phyloP scores from a whole-genome alignment of 2,113 vertebrate species.

The Oceanites oceanicus region DNA sequence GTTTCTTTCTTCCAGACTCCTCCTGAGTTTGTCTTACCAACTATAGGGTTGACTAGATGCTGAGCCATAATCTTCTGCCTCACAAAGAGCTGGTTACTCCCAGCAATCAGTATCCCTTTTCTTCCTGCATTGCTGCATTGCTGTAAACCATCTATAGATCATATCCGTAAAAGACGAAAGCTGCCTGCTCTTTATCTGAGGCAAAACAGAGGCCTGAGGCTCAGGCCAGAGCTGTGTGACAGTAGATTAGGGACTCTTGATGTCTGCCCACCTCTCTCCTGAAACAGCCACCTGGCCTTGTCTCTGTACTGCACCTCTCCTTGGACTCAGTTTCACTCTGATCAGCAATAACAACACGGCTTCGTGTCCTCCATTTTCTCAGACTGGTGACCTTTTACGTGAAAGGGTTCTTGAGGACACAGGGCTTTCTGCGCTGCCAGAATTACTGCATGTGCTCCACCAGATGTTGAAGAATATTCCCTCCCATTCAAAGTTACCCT shows the following conservation, averaged over 20 bases:
- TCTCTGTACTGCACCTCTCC: not conserved
- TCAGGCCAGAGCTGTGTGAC: not conserved
- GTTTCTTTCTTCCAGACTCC: not conserved
- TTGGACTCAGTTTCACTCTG: not conserved
- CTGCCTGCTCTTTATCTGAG: not conserved
- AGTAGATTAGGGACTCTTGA: not conserved
- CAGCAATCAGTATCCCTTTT: not conserved
- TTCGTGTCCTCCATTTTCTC: not conserved
- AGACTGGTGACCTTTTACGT: not conserved
- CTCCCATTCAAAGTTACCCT: not conserved
- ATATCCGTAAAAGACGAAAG: not conserved
- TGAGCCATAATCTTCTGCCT: not conserved
- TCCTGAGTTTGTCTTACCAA: not conserved
- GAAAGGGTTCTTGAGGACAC: conserved; percentile 40
- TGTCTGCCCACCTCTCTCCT: not conserved
- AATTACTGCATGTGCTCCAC: conserved; percentile 3
- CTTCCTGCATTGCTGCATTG: not conserved
- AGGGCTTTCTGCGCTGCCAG: not conserved
- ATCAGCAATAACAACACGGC: not conserved
- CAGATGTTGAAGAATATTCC: conserved; percentile 32
- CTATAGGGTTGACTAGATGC: not conserved
- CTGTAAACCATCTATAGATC: not conserved
- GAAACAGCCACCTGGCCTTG: not conserved
- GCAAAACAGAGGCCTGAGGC: not conserved
- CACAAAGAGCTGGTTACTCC: not conserved